These are phyloP conservation scores for Archegozetes longisetosus DNA, from an alignment of 1,140 invertebrate genomes.

Conservation along the genomic window DNA sequence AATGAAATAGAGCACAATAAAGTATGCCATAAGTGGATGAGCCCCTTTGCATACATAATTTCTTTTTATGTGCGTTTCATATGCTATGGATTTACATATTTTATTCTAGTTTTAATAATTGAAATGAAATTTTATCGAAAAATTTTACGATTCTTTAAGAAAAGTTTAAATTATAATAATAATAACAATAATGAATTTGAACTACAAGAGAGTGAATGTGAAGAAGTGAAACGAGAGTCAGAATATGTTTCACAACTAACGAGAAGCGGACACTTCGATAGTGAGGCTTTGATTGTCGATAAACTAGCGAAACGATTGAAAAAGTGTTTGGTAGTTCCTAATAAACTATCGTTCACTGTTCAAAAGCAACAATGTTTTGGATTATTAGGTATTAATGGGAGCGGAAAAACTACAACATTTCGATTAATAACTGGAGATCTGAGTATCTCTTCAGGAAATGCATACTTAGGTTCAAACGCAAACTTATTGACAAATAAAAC, in stretches of 20 bases:
- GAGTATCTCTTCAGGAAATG: slow-evolving; percentile 25
- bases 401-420: slow-evolving; percentile 29
- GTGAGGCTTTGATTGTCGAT: not conserved
- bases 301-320: slow-evolving; percentile 9
- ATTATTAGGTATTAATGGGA: slow-evolving; percentile 30
- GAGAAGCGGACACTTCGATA: not conserved
- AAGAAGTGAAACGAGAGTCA: slow-evolving; percentile 28
- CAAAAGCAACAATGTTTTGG: slow-evolving; percentile 30
- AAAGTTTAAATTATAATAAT: too few species aligned
- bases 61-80: too few species aligned
- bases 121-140: too few species aligned
- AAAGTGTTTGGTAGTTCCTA: slow-evolving; percentile 17
- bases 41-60: too few species aligned
- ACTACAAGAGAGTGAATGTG: too few species aligned
- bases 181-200: too few species aligned
- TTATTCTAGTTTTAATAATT: too few species aligned
- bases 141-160: too few species aligned
- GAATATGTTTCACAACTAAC: slow-evolving; percentile 26
- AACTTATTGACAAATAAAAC: not conserved
- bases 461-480: slow-evolving; percentile 18
- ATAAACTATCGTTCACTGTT: slow-evolving; percentile 47
- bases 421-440: slow-evolving; percentile 29
- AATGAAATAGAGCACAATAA: too few species aligned
- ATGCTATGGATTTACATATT: too few species aligned
- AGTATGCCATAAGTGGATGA: too few species aligned